Evolutionary conservation across 2,888 invertebrate species (phyloP), one percentile per base, ranked within the genome.

Genomic region (Linnaemya vulpina): DNA sequence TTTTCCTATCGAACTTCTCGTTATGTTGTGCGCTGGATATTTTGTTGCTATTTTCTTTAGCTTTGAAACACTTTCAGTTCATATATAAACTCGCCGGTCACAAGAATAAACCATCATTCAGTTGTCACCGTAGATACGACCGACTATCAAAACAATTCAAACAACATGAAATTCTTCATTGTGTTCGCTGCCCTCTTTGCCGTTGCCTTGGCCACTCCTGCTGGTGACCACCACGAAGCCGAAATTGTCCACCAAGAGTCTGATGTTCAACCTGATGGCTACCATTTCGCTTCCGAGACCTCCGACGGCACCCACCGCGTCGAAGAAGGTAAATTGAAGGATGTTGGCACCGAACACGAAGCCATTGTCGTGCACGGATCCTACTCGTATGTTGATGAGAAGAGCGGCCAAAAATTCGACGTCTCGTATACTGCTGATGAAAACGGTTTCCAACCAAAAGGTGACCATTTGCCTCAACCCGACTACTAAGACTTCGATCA

Each of bases 361-460:
- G 91, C 92, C 35, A 89, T 94, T n/a, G 89, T 91, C 11, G 92
- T 94, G 22, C 90, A 88, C 43, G 94, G 94, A 38, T 91, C 92
- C 1, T 94, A 92, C 90, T 89, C 92, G n/a, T 94, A 93, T 93
- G 90, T 93, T 0, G 94, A 92, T 38, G 93, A 93, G 38, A 86
- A 88, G 55, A 94, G 94, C 86, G 94, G 94, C 8, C 92, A 93
- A 35, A 90, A 91, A 0, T 95, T 94, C 90, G 93, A 93, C 3
- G 94, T 95, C 81, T 94, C 51, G 62, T 90, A 89, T 71, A 70
- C 88, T 60, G 91, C 90, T 43, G 89, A 90, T 87, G 89, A 90
- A 77, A 89, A 90, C 25, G 90, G 90, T 86, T 90, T 88, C 89
- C 93, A 93, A 88, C 93, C 93, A 20, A 84, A 90, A 88, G 93